Conservation (phyloP, 2,113 vertebrate species). For the Aptenodytes patagonicus region DNA sequence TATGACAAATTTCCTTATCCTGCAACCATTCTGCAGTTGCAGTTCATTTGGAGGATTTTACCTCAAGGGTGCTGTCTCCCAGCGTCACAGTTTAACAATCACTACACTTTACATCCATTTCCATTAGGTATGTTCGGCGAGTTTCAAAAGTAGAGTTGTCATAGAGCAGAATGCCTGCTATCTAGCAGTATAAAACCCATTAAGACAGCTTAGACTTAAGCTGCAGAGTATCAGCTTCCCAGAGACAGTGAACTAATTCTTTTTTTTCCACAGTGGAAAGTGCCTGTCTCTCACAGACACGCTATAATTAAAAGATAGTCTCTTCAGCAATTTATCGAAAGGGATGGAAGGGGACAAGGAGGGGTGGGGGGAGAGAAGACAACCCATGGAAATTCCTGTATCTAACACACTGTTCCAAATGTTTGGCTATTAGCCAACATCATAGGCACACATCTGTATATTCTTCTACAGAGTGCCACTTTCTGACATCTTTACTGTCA, state of each 20-base stretch:
- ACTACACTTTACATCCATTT: conserved; percentile 45
- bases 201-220: conserved; percentile 33
- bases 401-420: neutral
- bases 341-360: neutral
- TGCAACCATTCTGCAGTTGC: conserved; percentile 36
- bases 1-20: conserved; percentile 51
- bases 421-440: neutral
- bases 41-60: conserved; percentile 58
- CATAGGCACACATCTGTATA: neutral
- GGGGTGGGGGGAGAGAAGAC: neutral
- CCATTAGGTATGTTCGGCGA: conserved; percentile 28
- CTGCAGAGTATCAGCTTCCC: conserved; percentile 36
- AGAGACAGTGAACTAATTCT: neutral
- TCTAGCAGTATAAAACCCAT: conserved; percentile 48
- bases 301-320: neutral
- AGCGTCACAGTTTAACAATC: conserved; percentile 35
- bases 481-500: neutral
- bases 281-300: neutral
- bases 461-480: neutral
- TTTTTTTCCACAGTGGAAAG: neutral
- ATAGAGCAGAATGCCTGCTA: conserved; percentile 43
- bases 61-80: conserved; percentile 53
- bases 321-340: neutral
- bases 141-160: conserved; percentile 53
- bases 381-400: neutral